Evolutionary conservation across 2,797 vertebrate genomes (phyloP), one percentile per base, ranked within the genome.

Genomic region (Mormyrops boulengeri): DNA sequence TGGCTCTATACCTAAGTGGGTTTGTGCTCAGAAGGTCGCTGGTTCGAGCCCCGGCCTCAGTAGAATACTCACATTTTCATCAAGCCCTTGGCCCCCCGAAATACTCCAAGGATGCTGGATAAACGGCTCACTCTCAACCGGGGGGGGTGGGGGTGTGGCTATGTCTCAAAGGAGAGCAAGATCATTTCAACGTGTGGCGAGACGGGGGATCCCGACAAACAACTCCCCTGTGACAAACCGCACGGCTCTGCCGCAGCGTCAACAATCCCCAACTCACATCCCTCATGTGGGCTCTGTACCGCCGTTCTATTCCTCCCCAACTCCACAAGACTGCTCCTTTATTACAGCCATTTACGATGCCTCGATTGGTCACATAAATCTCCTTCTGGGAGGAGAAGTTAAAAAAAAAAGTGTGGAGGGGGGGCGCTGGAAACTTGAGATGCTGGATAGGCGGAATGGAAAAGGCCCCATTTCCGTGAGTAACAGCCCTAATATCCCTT

Each of bases 401-500:
- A 41, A 77, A 77, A 77, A 77, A 38, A 41, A 57, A 60, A n/a
- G n/a, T n/a, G n/a, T n/a, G 2, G 2, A 2, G 55, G 5, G 53
- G 26, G 1, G 30, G 66, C 30, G 2, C 22, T 69, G 62, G 73
- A 77, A 77, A 80, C 5, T 19, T 44, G 38, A 80, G 73, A 80
- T 7, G 8, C 19, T 11, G 17, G 77, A 47, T n/a, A 44, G 77
- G 77, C 41, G 19, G 77, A 44, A 82, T 47, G 2, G 17, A 47
- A 82, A 82, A 82, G 19, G 77, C 77, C 41, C 77, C 38, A 82
- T 82, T 82, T 82, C 77, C 14, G 7, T 47, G 77, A 82, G 77
- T 82, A 82, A 82, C 41, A 82, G 77, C 41, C 38, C 12, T 82
- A 82, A 82, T 82, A 82, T 82, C 77, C 38, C 19, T 82, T 82